phyloP scores from a whole-genome alignment of 2,888 invertebrate species.

The Laspeyria flexula region DNA sequence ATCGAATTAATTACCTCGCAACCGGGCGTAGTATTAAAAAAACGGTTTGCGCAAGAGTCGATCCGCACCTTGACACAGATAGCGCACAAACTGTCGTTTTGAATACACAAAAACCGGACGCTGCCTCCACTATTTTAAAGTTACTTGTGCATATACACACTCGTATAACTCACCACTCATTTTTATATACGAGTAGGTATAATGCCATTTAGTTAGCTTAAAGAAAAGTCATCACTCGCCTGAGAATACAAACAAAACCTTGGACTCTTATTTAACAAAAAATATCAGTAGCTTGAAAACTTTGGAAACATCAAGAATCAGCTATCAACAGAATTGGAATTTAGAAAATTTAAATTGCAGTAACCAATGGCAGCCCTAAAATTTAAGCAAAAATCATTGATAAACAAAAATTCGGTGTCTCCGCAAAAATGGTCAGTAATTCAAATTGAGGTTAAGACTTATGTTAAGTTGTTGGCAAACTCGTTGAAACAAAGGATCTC shows the following conservation, averaged over 20 bases:
- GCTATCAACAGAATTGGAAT: too few species aligned
- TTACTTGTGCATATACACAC: slow-evolving; percentile 35
- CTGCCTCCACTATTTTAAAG: slow-evolving; percentile 72
- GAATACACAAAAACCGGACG: slow-evolving; percentile 86
- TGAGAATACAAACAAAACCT: too few species aligned
- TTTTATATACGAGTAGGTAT: too few species aligned
- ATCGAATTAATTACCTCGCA: slow-evolving; percentile 86
- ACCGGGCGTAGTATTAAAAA: slow-evolving; percentile 83
- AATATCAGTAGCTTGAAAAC: too few species aligned
- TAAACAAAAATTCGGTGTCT: too few species aligned
- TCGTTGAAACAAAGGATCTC: slow-evolving; percentile 38
- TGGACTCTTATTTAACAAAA: too few species aligned
- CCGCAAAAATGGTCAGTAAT: slow-evolving; percentile 21
- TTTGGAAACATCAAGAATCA: too few species aligned
- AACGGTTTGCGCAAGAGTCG: slow-evolving; percentile 83
- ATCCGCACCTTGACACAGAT: slow-evolving; percentile 85
- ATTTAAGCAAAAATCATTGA: too few species aligned
- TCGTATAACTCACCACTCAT: background rate
- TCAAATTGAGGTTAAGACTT: slow-evolving; percentile 36
- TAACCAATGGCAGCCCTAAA: too few species aligned
- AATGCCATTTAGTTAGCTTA: too few species aligned
- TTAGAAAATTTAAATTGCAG: too few species aligned
- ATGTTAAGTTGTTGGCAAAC: slow-evolving; percentile 41
- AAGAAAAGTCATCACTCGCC: too few species aligned
- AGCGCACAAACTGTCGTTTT: slow-evolving; percentile 82